These are phyloP conservation scores for Macropus fuliginosus DNA, from an alignment of 2,797 vertebrate species.

Conservation along the genomic window DNA sequence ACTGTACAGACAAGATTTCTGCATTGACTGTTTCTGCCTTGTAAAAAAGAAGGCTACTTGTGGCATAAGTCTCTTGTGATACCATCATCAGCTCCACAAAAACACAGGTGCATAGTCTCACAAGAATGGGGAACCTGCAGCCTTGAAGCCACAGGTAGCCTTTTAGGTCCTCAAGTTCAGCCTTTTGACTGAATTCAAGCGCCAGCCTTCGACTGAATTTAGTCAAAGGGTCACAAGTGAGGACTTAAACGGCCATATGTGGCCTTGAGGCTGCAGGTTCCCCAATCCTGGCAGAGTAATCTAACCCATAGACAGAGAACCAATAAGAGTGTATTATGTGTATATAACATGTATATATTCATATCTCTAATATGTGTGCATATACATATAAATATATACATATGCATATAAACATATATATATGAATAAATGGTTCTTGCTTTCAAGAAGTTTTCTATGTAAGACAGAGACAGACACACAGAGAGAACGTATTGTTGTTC, in stretches of 20 bases:
- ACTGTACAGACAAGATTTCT: not conserved
- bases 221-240: too few species aligned
- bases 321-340: not conserved
- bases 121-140: too few species aligned
- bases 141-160: too few species aligned
- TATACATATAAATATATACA: not conserved
- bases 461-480: not conserved
- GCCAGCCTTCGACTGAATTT: too few species aligned
- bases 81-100: not conserved
- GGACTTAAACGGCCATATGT: too few species aligned
- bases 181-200: too few species aligned
- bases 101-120: not conserved
- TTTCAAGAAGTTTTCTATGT: not conserved
- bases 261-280: too few species aligned
- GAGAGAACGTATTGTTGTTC: not conserved
- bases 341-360: not conserved
- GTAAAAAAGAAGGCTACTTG: not conserved
- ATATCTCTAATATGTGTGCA: not conserved
- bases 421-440: not conserved
- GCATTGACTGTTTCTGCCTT: not conserved
- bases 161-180: too few species aligned
- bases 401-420: not conserved
- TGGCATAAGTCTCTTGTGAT: not conserved
- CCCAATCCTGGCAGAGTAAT: too few species aligned
- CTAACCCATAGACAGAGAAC: too few species aligned